These are phyloP conservation scores for Hozukius guyotensis DNA, from an alignment of 2,797 vertebrate genomes.

Conservation along the genomic window DNA sequence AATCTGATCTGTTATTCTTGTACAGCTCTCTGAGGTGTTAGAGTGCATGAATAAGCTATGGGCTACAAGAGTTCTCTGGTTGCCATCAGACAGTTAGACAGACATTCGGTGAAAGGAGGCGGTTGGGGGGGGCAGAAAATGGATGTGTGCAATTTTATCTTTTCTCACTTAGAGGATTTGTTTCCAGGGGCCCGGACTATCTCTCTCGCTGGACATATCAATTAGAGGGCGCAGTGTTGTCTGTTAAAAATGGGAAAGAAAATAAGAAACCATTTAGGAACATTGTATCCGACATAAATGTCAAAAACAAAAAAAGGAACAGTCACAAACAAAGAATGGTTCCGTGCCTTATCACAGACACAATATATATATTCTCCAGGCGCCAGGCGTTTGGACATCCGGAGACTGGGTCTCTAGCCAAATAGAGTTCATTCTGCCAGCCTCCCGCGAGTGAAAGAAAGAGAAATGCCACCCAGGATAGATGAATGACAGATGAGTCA, in stretches of 20 bases:
- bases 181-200: constrained; percentile 24
- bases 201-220: constrained; percentile 44
- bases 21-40: constrained; percentile 68
- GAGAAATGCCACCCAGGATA: constrained; percentile 69
- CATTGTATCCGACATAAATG: constrained; percentile 42
- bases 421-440: constrained; percentile 53
- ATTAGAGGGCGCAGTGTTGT: constrained; percentile 42
- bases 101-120: constrained; percentile 20
- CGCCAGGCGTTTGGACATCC: constrained; percentile 33
- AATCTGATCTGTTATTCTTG: constrained; percentile 77
- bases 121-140: constrained; percentile 19
- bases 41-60: constrained; percentile 76
- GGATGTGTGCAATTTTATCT: constrained; percentile 58
- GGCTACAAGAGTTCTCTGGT: constrained; percentile 66
- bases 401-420: constrained; percentile 53
- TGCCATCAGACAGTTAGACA: constrained; percentile 63
- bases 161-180: constrained; percentile 47
- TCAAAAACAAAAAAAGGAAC: constrained; percentile 39
- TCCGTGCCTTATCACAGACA: constrained; percentile 35
- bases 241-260: constrained; percentile 29
- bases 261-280: constrained; percentile 36
- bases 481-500: constrained; percentile 75
- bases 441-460: constrained; percentile 52
- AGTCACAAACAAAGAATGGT: constrained; percentile 36
- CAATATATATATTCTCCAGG: constrained; percentile 42